phyloP scores from a whole-genome alignment of 2,113 vertebrate genomes.

The Orcinus orca region DNA sequence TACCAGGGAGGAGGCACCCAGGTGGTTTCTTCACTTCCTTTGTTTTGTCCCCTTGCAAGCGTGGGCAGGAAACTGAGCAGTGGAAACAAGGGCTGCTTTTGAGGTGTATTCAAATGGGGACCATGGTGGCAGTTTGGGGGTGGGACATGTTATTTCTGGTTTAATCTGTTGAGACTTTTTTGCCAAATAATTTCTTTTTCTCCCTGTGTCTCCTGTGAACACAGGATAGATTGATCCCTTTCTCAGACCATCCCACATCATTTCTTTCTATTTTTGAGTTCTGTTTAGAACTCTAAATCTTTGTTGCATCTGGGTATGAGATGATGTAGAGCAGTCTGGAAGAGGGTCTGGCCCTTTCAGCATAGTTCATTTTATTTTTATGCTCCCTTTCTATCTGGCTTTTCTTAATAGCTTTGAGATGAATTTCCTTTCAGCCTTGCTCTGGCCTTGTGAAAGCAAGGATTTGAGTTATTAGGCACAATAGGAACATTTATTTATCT shows the following conservation, averaged over 20 bases:
- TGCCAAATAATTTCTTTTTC: background rate
- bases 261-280: conserved; percentile 57
- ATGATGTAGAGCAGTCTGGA: conserved; percentile 64
- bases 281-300: conserved; percentile 55
- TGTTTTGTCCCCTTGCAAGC: background rate
- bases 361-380: conserved; percentile 70
- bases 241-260: background rate
- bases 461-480: conserved; percentile 75
- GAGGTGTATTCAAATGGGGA: background rate
- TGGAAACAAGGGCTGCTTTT: background rate
- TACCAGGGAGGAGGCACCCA: background rate
- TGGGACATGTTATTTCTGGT: background rate
- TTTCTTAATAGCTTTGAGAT: conserved; percentile 78
- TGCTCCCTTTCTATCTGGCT: conserved; percentile 63
- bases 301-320: conserved; percentile 47
- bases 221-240: conserved; percentile 30
- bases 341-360: conserved; percentile 63
- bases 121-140: background rate
- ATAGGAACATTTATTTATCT: conserved; percentile 77
- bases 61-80: background rate
- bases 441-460: conserved; percentile 79
- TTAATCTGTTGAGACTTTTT: background rate
- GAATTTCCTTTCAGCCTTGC: conserved; percentile 77
- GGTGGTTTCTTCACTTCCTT: conserved; percentile 1
- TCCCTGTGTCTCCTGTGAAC: background rate